Conservation (phyloP, 2,888 invertebrate genomes). For the Meghimatium bilineatum region DNA sequence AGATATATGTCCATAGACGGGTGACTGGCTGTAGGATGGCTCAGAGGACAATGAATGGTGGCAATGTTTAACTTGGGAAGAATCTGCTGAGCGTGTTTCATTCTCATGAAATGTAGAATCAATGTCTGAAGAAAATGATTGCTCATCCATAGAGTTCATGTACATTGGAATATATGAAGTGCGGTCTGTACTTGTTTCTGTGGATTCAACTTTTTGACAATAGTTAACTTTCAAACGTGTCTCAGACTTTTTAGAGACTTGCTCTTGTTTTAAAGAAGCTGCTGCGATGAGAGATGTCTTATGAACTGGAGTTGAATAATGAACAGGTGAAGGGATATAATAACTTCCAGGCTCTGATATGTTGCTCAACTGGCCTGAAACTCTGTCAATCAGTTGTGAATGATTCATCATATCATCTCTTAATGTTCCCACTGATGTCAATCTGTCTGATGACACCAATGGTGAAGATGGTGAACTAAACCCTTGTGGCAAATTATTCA, state of each 20-base stretch:
- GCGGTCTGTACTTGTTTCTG: background rate
- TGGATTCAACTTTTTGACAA: background rate
- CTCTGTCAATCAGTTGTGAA: background rate
- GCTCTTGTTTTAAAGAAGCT: background rate
- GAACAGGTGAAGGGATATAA: slow-evolving; percentile 34
- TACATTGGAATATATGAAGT: background rate
- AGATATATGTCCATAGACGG: background rate
- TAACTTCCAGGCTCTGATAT: slow-evolving; percentile 7
- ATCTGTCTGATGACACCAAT: background rate
- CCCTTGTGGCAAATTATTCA: background rate
- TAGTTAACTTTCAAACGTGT: background rate
- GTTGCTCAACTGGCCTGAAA: background rate
- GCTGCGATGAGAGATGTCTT: background rate
- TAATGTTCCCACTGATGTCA: background rate
- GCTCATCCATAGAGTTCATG: background rate
- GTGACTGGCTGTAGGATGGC: background rate
- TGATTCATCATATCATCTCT: background rate
- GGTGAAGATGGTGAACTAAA: slow-evolving; percentile 6
- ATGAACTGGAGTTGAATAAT: slow-evolving; percentile 38
- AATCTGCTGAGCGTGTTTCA: background rate
- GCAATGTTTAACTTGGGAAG: background rate
- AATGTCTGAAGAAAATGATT: background rate
- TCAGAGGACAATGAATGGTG: background rate
- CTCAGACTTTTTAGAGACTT: background rate
- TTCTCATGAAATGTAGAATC: background rate